These are phyloP conservation scores for Drosophila sturtevanti DNA, from an alignment of 1,140 invertebrate species.

Conservation along the genomic window DNA sequence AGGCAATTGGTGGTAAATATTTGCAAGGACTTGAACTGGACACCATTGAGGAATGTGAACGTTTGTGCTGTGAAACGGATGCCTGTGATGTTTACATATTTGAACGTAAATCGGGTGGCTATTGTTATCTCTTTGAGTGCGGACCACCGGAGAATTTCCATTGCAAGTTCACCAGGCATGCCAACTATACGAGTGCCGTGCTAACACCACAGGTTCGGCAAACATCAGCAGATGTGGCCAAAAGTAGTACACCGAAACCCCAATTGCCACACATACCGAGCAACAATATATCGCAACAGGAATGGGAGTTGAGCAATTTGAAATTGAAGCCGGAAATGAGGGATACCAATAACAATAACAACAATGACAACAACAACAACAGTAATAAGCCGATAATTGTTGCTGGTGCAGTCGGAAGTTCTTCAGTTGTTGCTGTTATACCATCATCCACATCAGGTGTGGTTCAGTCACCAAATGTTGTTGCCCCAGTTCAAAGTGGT, in stretches of 20 bases:
- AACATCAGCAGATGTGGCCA: conserved; percentile 26
- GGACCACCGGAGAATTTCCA: conserved; percentile 94
- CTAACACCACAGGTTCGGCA: conserved; percentile 83
- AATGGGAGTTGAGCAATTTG: conserved; percentile 89
- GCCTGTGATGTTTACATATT: conserved; percentile 95
- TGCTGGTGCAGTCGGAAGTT: conserved; percentile 14
- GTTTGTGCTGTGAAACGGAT: conserved; percentile 93
- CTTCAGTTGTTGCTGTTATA: conserved; percentile 13
- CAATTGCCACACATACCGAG: conserved; percentile 66
- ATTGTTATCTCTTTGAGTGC: conserved; percentile 96
- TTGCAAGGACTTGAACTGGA: conserved; percentile 92
- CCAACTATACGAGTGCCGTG: conserved; percentile 94
- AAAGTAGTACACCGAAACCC: conserved; percentile 55
- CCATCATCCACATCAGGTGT: conserved; percentile 14
- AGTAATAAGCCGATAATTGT: conserved; percentile 49
- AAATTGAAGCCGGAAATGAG: conserved; percentile 71
- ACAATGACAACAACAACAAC: neutral
- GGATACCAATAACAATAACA: neutral
- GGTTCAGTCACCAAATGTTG: conserved; percentile 22
- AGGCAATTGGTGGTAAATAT: conserved; percentile 93
- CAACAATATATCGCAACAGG: conserved; percentile 86
- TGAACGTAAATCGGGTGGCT: conserved; percentile 94
- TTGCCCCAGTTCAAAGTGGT: conserved; percentile 52
- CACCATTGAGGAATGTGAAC: conserved; percentile 90
- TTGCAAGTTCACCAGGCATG: conserved; percentile 95